Evolutionary conservation across 1,140 invertebrate species (phyloP).

Genomic region (Drosophila ogumai): DNA sequence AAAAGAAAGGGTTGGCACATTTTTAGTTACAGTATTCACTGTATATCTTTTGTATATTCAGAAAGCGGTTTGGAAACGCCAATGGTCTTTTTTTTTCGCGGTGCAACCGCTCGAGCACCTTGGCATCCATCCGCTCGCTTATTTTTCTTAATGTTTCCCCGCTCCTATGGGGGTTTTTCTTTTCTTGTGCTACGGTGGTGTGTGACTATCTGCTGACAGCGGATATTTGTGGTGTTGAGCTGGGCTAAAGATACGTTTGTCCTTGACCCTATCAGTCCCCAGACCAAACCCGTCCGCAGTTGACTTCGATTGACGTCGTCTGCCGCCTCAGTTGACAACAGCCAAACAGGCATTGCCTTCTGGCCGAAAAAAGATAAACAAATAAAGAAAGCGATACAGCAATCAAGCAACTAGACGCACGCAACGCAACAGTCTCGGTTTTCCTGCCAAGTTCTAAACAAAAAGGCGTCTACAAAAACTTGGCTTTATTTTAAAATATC

Average conservation of each 20-base stretch:
- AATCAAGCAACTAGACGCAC: constrained; percentile 1
- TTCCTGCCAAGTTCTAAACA: constrained; percentile 34
- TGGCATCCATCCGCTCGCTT: constrained; percentile 20
- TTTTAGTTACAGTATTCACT: too few relatives aligned
- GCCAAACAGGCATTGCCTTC: neutral
- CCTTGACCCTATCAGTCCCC: constrained; percentile 42
- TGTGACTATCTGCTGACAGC: constrained; percentile 33
- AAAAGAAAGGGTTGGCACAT: too few relatives aligned
- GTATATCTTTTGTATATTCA: neutral
- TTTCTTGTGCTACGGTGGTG: constrained; percentile 6
- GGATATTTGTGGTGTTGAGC: constrained; percentile 46
- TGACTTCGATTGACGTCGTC: constrained; percentile 46
- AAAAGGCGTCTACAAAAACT: neutral
- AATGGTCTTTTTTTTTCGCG: neutral
- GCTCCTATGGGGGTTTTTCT: constrained; percentile 28
- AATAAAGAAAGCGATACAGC: neutral
- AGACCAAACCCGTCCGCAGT: constrained; percentile 9
- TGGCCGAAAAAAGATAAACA: constrained; percentile 18
- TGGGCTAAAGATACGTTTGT: constrained; percentile 46
- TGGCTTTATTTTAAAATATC: too few relatives aligned
- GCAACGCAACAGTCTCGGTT: constrained; percentile 26
- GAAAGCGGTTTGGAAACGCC: too few relatives aligned
- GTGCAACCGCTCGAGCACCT: constrained; percentile 8
- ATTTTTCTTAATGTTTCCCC: neutral
- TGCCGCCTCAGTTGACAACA: constrained; percentile 39